Base-by-base conservation (phyloP, 2,888 invertebrate species). In the Elegia similella region DNA sequence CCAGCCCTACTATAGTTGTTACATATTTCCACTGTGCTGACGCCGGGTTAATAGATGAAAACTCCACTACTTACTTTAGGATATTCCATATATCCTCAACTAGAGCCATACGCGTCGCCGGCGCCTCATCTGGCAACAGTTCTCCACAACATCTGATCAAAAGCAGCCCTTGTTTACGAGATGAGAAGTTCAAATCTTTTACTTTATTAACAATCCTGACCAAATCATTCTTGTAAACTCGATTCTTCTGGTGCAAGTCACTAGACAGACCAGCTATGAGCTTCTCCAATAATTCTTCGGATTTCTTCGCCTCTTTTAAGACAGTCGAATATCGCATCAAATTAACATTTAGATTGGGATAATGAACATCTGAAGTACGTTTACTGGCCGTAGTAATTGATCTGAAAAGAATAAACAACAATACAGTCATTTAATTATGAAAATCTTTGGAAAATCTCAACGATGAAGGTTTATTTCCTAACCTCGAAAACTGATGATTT, bases 61-160 rank as follows among this genome's bases (percentile, higher is more conserved):
- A 12, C 7, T 16, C 7, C 10, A 5, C 10, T 6, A 42, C 80
- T 80, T 77, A 91, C 92, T 82, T 78, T 15, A 94, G 70, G 42
- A 89, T 80, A 17, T 80, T 72, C 93, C 94, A 95, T n/a, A 94
- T 73, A 57, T 88, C 78, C 62, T 92, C 83, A 15, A 92, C 91
- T 7, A 94, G 70, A 48, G 75, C 67, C 75, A 93, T 83, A 59
- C 94, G 88, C 10, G 83, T 72, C 1, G 79, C 69, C 0, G 86
- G 66, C 0, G 85, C 74, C 59, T 93, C 90, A 66, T 94, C 91
- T 0, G 92, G 92, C 50, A 94, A 72, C 6, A 92, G 69, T 52
- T 93, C 90, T 29, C 92, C 92, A 74, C 94, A 94, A 59, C 92
- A 93, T 56, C 86, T 81, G 0, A 95, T 80, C 15, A 95, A 68